A percentile compares a stretch with the other conserved stretches of the same genome.
Conservation (phyloP, 2,797 vertebrate genomes). For the Helicolenus hilgendorfi region DNA sequence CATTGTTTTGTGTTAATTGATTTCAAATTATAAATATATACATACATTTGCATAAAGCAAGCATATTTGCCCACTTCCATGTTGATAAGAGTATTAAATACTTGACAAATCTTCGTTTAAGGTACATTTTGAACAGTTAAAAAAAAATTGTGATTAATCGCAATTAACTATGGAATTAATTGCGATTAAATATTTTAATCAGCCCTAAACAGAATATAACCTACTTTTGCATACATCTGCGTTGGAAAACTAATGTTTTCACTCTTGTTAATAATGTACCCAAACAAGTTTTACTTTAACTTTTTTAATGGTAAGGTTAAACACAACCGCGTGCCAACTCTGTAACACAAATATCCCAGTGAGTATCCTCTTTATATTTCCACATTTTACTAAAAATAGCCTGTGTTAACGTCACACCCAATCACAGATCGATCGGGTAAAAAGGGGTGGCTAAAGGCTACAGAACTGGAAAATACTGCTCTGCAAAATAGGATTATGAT, state of each 20-base stretch:
- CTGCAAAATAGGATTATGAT: neutral
- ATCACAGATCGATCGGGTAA: slow-evolving; percentile 79
- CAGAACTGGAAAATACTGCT: slow-evolving; percentile 27
- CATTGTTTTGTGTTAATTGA: no score
- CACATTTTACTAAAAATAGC: slow-evolving; percentile 91
- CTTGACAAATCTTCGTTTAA: no score
- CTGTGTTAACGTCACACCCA: slow-evolving; percentile 86
- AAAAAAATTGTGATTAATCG: no score
- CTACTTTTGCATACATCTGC: neutral
- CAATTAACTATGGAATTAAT: no score
- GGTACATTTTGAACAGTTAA: no score
- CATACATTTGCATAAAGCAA: no score
- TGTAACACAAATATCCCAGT: slow-evolving; percentile 53
- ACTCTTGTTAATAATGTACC: neutral
- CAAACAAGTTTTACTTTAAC: neutral
- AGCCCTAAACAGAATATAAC: neutral
- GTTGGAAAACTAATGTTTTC: neutral
- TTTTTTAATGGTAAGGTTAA: neutral
- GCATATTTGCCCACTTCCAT: no score
- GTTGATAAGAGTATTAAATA: no score
- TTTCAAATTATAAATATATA: no score
- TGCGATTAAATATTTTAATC: no score
- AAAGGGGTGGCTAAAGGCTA: slow-evolving; percentile 67
- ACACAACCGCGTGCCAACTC: neutral
- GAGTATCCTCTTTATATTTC: slow-evolving; percentile 81